Conservation (phyloP, 2,888 invertebrate species). For the Sisyra terminalis region DNA sequence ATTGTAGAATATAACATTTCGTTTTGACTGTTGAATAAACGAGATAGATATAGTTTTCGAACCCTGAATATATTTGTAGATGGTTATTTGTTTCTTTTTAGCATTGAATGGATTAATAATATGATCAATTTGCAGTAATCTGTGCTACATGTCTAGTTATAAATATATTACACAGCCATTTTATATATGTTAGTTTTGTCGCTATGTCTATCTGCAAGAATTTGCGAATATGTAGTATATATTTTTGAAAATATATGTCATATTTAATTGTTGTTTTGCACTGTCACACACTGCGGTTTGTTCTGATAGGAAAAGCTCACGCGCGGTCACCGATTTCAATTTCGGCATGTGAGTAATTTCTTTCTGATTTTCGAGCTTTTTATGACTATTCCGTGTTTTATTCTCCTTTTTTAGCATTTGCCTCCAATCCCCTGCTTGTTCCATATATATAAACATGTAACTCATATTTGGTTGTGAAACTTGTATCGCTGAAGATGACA, state of each 20-base stretch:
- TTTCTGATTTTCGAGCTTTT: too few species aligned
- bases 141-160: constrained; percentile 2
- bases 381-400: too few species aligned
- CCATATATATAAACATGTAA: not conserved
- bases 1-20: too few species aligned
- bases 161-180: constrained; percentile 9
- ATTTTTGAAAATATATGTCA: constrained; percentile 9
- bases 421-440: not conserved
- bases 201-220: constrained; percentile 2
- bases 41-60: too few species aligned
- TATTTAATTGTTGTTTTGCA: constrained; percentile 9
- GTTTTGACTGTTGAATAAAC: too few species aligned
- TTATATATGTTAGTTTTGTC: constrained; percentile 7
- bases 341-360: constrained; percentile 8
- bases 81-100: too few species aligned
- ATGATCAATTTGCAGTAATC: too few species aligned
- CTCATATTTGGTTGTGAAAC: not conserved
- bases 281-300: constrained; percentile 6
- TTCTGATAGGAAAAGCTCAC: constrained; percentile 4
- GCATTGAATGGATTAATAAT: too few species aligned
- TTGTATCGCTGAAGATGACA: too few species aligned
- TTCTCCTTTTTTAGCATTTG: not conserved
- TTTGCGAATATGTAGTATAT: constrained; percentile 4
- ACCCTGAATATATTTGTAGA: too few species aligned
- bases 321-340: constrained; percentile 8